Conservation (phyloP, 2,888 invertebrate species). For the Cataglyphis albicans region DNA sequence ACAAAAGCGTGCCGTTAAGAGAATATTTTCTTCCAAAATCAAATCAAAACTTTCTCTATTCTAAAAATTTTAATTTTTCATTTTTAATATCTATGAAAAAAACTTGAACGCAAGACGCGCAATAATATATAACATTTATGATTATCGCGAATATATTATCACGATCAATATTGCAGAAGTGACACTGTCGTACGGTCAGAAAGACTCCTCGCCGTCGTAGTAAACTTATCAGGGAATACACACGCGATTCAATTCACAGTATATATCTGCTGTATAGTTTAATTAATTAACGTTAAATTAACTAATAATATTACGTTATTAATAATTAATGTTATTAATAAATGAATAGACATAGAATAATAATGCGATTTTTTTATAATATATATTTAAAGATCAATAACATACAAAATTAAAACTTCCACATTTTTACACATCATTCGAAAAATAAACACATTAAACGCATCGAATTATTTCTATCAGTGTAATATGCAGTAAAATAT, state of each 20-base stretch:
- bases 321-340: background rate
- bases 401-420: background rate
- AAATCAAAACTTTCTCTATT: background rate
- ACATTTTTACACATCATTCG: background rate
- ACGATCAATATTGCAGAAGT: conserved; percentile 62
- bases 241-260: background rate
- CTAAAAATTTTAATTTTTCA: background rate
- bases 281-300: background rate
- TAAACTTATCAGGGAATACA: background rate
- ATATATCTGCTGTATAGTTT: background rate
- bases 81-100: background rate
- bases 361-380: background rate
- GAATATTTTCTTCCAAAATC: background rate
- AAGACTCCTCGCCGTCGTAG: conserved; percentile 26
- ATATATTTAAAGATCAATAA: background rate
- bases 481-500: background rate
- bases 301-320: too few species aligned
- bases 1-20: background rate
- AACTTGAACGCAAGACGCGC: conserved; percentile 9
- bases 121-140: conserved; percentile 47
- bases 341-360: conserved; percentile 1
- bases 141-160: conserved; percentile 47
- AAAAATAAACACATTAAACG: background rate
- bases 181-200: conserved; percentile 44
- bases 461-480: background rate